Conservation (phyloP, 1,140 invertebrate genomes). For the Bombyx mandarina region DNA sequence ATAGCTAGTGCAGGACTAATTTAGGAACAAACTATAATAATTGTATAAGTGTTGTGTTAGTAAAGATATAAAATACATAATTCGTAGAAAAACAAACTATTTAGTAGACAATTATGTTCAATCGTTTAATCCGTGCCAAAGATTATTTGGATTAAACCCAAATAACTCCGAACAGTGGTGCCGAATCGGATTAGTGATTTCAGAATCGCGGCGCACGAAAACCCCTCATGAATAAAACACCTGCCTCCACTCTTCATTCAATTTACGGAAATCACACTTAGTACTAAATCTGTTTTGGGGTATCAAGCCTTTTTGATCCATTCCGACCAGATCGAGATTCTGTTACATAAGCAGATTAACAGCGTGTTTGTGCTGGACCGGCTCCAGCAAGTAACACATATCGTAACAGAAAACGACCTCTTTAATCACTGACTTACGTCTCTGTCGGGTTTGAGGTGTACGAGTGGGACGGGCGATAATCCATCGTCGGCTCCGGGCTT, state of each 20-base stretch:
- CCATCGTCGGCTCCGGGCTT: conserved; percentile 15
- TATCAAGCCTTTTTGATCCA: conserved; percentile 21
- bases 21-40: too few species aligned
- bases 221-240: conserved; percentile 26
- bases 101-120: background rate
- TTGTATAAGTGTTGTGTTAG: too few species aligned
- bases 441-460: conserved; percentile 4
- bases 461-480: conserved; percentile 15
- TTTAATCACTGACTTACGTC: conserved; percentile 18
- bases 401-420: conserved; percentile 19
- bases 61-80: too few species aligned
- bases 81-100: too few species aligned
- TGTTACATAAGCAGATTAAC: conserved; percentile 24
- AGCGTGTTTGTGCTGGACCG: conserved; percentile 14
- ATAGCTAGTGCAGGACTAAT: too few species aligned
- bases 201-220: conserved; percentile 13
- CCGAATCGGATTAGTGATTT: conserved; percentile 19
- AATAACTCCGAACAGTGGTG: conserved; percentile 13
- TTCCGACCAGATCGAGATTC: conserved; percentile 9
- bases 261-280: conserved; percentile 24
- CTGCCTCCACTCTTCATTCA: conserved; percentile 21
- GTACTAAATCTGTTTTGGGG: conserved; percentile 23
- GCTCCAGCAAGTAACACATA: conserved; percentile 17
- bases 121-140: conserved; percentile 3
- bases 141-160: conserved; percentile 7